Base-by-base conservation (phyloP, 2,888 invertebrate genomes). In the Pachliopta kotzebuea region DNA sequence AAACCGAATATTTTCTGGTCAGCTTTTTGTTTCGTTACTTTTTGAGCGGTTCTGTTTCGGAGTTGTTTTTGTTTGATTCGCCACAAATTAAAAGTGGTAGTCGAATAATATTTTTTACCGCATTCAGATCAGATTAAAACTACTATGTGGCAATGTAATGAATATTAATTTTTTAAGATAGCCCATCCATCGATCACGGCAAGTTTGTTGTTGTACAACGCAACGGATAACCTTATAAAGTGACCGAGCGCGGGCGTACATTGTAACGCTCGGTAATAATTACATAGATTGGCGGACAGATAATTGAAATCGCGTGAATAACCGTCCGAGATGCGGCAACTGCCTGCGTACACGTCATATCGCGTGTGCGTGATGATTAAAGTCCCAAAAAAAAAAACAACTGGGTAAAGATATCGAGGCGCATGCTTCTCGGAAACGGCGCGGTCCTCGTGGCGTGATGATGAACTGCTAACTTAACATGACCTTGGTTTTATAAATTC, bases 281-380 rank as follows among this genome's bases (percentile, higher is more conserved):
- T 80, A 83, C 76, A 79, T 72, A 78, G 79, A 82, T 81, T 76
- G 77, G 71, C 74, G 70, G 77, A 76, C 71, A 79, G 78, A 81
- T 85, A 82, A 84, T 85, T 85, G 81, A 82, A 81, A 84, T 81
- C 75, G 81, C 81, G 80, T 81, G 82, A 83, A 85, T 81, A 83
- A 83, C 82, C 77, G 75, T 65, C 66, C 67, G 71, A 74, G 77
- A 76, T 76, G 78, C 75, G 76, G 77, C 80, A 76, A 81, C 76
- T 76, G 79, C 72, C 71, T 72, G 68, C 71, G 66, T 67, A 73
- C 86, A 86, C 84, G 87, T 77, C 77, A 87, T 67, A 79, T 87
- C 78, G 88, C 88, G 86, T 87, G 86, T 72, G 70, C 74, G 68
- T 69, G 69, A 69, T 72, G 72, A 75, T 74, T 74, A 74, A 72